phyloP scores from a whole-genome alignment of 2,797 vertebrate genomes.

The Acanthurus tractus region DNA sequence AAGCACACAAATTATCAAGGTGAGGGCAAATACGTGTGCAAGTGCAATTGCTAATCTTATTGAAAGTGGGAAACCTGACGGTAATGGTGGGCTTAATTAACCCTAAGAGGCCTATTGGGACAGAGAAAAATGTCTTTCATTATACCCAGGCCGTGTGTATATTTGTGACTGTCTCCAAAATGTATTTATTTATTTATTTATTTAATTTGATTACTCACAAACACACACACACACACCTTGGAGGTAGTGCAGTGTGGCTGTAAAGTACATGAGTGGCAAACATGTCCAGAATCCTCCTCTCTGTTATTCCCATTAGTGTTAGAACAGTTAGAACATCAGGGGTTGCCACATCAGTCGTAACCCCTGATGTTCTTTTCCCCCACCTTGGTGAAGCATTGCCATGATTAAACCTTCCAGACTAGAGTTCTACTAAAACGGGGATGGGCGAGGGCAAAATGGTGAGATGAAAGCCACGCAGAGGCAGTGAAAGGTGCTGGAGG shows the following conservation, averaged over 20 bases:
- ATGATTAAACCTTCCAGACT: slow-evolving; percentile 39
- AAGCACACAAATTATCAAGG: slow-evolving; percentile 21
- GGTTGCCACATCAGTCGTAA: slow-evolving; percentile 23
- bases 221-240: neutral
- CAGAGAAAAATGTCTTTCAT: slow-evolving; percentile 16
- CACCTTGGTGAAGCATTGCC: slow-evolving; percentile 22
- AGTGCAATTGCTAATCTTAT: slow-evolving; percentile 44
- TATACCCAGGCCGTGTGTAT: neutral
- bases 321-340: slow-evolving; percentile 26
- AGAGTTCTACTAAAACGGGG: slow-evolving; percentile 3
- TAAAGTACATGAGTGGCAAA: slow-evolving; percentile 15
- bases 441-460: neutral
- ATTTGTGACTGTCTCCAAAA: slow-evolving; percentile 3
- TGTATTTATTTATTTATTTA: slow-evolving; percentile 16
- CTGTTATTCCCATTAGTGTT: slow-evolving; percentile 35
- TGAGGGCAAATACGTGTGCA: slow-evolving; percentile 18
- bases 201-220: too few species aligned
- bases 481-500: slow-evolving; percentile 29
- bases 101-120: slow-evolving; percentile 17
- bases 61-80: slow-evolving; percentile 34
- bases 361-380: slow-evolving; percentile 18
- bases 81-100: slow-evolving; percentile 42
- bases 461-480: slow-evolving; percentile 35
- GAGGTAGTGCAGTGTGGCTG: neutral
- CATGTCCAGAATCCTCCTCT: slow-evolving; percentile 1